phyloP scores from a whole-genome alignment of 2,797 vertebrate genomes.

The Gouania willdenowi region DNA sequence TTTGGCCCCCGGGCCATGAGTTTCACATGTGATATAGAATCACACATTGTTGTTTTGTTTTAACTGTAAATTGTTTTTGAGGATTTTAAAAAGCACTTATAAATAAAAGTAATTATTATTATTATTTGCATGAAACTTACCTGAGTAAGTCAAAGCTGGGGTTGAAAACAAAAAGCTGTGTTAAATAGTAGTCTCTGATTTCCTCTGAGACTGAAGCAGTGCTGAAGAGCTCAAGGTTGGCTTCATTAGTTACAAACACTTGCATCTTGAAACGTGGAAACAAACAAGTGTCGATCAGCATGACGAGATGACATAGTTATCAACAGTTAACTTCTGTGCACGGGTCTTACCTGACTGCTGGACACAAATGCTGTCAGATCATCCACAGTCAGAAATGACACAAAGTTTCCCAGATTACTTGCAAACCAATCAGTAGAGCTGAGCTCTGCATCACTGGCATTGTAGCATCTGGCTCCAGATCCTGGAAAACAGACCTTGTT shows the following conservation, averaged over 20 bases:
- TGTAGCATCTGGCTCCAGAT: slow-evolving; percentile 55
- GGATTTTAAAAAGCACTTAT: too few relatives aligned
- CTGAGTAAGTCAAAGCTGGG: slow-evolving; percentile 33
- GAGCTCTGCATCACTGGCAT: slow-evolving; percentile 43
- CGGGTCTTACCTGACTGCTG: slow-evolving; percentile 32
- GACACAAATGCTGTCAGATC: slow-evolving; percentile 53
- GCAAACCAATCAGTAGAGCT: slow-evolving; percentile 69
- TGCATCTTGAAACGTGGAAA: slow-evolving; percentile 29
- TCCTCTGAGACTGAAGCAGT: slow-evolving; percentile 28
- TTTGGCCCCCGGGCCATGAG: too few relatives aligned
- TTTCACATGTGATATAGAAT: neutral
- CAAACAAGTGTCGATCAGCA: neutral
- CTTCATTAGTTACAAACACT: slow-evolving; percentile 49
- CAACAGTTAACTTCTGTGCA: too few relatives aligned
- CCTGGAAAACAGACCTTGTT: slow-evolving; percentile 40
- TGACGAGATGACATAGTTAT: too few relatives aligned
- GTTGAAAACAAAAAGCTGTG: slow-evolving; percentile 40
- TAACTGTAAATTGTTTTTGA: too few relatives aligned
- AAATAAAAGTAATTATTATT: too few relatives aligned
- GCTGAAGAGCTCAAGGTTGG: slow-evolving; percentile 65
- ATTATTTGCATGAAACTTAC: slow-evolving; percentile 27
- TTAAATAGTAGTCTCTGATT: slow-evolving; percentile 44
- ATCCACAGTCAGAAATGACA: slow-evolving; percentile 47
- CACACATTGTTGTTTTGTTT: too few relatives aligned
- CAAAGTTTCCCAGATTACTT: slow-evolving; percentile 56